Evolutionary conservation across 2,797 vertebrate species (phyloP).

Genomic region (Liasis olivaceus): DNA sequence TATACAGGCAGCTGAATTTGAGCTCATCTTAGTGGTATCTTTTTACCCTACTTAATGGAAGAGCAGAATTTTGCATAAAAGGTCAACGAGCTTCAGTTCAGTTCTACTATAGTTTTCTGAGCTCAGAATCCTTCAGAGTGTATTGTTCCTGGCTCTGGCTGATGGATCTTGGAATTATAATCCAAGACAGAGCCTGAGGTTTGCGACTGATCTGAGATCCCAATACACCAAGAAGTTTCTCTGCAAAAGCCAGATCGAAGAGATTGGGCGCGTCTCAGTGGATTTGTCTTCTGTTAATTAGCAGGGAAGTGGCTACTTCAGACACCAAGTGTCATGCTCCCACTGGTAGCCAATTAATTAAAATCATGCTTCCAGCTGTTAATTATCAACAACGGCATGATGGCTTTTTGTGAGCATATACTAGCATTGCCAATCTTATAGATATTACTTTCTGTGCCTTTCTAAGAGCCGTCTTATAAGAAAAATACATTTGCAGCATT

Average conservation of each 20-base stretch:
- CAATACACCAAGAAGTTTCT: not conserved
- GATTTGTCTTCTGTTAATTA: not conserved
- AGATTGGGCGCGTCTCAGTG: not conserved
- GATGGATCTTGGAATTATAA: not conserved
- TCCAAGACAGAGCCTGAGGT: not conserved
- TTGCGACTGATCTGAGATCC: not conserved
- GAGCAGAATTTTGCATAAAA: not conserved
- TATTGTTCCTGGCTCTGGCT: not conserved
- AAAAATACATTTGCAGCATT: not conserved
- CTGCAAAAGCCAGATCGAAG: not conserved
- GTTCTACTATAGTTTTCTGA: not conserved
- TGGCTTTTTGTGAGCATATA: not conserved
- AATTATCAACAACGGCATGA: not conserved
- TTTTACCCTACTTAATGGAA: not conserved
- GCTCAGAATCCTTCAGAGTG: not conserved
- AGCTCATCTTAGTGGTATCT: not conserved
- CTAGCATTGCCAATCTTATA: no score
- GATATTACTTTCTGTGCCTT: not conserved
- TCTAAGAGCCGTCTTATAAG: not conserved
- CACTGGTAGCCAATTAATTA: not conserved
- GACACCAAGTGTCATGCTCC: not conserved
- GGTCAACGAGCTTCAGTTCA: not conserved
- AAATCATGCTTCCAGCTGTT: not conserved
- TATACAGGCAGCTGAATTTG: not conserved
- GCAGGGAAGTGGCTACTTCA: not conserved